A percentile compares a stretch with the other conserved stretches of the same genome.
These are phyloP conservation scores for Siniperca obscura DNA, from an alignment of 2,797 vertebrate genomes.

Conservation along the genomic window DNA sequence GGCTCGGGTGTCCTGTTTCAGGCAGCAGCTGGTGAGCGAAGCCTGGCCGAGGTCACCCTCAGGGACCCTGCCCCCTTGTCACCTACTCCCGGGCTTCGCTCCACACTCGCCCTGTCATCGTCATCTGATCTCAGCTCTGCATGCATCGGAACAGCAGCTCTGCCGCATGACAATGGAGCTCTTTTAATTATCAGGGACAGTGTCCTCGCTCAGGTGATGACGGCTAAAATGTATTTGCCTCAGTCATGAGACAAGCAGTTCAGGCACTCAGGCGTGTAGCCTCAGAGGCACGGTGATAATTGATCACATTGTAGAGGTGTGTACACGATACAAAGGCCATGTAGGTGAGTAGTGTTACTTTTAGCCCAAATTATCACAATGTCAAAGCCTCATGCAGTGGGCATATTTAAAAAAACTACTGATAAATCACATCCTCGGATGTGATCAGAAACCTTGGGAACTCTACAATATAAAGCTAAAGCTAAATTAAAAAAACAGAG, in stretches of 20 bases:
- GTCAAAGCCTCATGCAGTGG: conserved; percentile 23
- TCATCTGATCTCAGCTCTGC: conserved; percentile 75
- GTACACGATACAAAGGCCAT: conserved; percentile 56
- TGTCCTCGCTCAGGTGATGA: conserved; percentile 68
- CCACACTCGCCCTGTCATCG: conserved; percentile 57
- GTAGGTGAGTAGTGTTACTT: conserved; percentile 61
- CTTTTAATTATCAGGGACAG: conserved; percentile 83
- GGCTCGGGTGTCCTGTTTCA: conserved; percentile 79
- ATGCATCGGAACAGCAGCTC: conserved; percentile 62
- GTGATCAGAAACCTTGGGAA: not conserved
- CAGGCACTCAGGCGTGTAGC: conserved; percentile 68
- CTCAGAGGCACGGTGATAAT: conserved; percentile 68
- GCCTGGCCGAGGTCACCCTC: conserved; percentile 73
- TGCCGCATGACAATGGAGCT: conserved; percentile 73
- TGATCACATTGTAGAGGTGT: conserved; percentile 68
- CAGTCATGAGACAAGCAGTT: conserved; percentile 56
- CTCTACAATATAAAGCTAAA: too few species aligned
- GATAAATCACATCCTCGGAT: conserved; percentile 25
- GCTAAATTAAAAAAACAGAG: too few species aligned
- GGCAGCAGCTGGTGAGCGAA: conserved; percentile 82
- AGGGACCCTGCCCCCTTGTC: conserved; percentile 60
- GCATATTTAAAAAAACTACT: conserved; percentile 17
- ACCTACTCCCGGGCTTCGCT: conserved; percentile 59
- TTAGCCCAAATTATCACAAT: conserved; percentile 51
- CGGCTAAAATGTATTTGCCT: conserved; percentile 50